Conservation (phyloP, 2,113 vertebrate genomes). For the Bufo bufo region DNA sequence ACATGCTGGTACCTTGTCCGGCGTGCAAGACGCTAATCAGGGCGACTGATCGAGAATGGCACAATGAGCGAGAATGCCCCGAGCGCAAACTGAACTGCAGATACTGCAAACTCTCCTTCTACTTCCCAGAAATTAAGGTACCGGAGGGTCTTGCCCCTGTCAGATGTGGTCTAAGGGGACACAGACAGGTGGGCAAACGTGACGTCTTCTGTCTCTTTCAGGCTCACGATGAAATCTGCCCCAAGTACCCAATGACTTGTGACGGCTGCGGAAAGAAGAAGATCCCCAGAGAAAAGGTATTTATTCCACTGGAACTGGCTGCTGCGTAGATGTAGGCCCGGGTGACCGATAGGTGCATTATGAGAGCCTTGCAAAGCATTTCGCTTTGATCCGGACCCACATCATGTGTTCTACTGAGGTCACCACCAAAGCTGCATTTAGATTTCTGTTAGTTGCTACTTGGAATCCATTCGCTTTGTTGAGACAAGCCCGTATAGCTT, state of each 20-base stretch:
- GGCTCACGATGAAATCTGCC: conserved; percentile 86
- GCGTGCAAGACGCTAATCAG: conserved; percentile 70
- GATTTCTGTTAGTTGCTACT: too few relatives aligned
- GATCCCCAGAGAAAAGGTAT: conserved; percentile 86
- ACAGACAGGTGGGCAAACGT: not conserved
- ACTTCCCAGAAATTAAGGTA: conserved; percentile 73
- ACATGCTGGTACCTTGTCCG: conserved; percentile 68
- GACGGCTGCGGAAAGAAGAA: conserved; percentile 88
- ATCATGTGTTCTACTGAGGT: not conserved
- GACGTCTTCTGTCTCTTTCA: conserved; percentile 58
- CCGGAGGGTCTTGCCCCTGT: not conserved
- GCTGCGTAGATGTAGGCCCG: too few relatives aligned
- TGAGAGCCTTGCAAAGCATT: too few relatives aligned
- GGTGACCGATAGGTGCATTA: too few relatives aligned
- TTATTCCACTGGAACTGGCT: too few relatives aligned
- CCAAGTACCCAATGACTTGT: conserved; percentile 84
- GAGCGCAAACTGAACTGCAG: conserved; percentile 77
- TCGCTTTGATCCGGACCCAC: too few relatives aligned
- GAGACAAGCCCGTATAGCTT: not conserved
- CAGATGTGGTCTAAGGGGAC: too few relatives aligned
- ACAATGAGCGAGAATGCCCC: conserved; percentile 75
- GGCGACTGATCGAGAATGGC: conserved; percentile 70
- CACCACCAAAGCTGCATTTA: not conserved
- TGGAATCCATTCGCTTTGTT: not conserved
- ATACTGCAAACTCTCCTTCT: conserved; percentile 75